These are phyloP conservation scores for Zoroaster sp. DNA, from an alignment of 53 echinoderm and acorn worm genomes.

Conservation along the genomic window DNA sequence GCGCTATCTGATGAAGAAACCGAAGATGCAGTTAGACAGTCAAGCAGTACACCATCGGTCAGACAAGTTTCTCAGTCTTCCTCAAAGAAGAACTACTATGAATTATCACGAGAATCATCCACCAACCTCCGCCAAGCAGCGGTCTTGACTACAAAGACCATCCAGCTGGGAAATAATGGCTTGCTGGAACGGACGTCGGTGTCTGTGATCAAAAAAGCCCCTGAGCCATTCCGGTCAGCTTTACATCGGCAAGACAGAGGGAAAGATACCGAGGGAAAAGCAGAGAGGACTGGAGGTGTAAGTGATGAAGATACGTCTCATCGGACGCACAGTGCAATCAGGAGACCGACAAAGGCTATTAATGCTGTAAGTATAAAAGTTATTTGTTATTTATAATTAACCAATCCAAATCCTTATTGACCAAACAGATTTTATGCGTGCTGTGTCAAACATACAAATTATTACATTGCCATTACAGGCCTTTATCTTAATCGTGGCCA, in stretches of 20 bases:
- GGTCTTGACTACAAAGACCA: constrained; percentile 61
- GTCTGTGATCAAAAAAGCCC: constrained; percentile 31
- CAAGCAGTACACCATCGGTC: neutral
- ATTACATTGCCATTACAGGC: too few species aligned
- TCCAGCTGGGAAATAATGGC: constrained; percentile 39
- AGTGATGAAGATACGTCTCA: neutral
- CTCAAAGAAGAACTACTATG: constrained; percentile 63
- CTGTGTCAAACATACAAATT: too few species aligned
- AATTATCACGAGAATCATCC: constrained; percentile 24
- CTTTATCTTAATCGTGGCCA: too few species aligned
- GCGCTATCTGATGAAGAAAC: constrained; percentile 53
- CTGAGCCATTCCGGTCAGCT: constrained; percentile 4
- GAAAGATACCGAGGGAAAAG: constrained; percentile 11
- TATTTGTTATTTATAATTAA: neutral
- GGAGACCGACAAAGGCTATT: constrained; percentile 32
- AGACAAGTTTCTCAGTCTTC: constrained; percentile 49
- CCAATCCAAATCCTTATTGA: too few species aligned
- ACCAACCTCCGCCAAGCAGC: neutral
- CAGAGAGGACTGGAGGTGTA: neutral
- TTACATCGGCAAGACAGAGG: neutral
- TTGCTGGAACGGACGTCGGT: constrained; percentile 45
- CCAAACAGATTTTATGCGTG: neutral
- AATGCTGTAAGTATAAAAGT: neutral
- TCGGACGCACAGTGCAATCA: constrained; percentile 43
- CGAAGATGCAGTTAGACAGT: neutral